phyloP scores from a whole-genome alignment of 2,113 vertebrate species.

The Condylura cristata region DNA sequence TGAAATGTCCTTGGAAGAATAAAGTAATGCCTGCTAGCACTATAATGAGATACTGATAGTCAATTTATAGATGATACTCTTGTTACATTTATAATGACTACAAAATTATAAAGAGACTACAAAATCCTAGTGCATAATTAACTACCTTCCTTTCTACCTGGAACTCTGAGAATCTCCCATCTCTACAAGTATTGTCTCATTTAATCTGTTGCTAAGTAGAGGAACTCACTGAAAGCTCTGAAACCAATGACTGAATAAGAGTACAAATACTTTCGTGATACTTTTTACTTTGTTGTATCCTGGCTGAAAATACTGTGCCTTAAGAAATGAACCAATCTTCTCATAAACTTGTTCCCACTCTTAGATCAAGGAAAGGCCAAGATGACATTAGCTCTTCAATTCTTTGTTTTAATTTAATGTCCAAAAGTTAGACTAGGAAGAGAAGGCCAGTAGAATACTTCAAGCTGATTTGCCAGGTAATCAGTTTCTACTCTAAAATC shows the following conservation, averaged over 20 bases:
- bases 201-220: neutral
- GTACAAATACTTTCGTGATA: neutral
- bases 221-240: neutral
- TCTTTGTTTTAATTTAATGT: conserved; percentile 31
- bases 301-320: neutral
- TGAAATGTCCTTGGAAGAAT: neutral
- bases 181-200: neutral
- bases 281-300: conserved; percentile 2
- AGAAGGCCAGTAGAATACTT: neutral
- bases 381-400: neutral
- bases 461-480: neutral
- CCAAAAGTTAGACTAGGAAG: conserved; percentile 8
- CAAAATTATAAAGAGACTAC: too few relatives aligned
- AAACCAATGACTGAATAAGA: neutral
- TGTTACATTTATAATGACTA: too few relatives aligned
- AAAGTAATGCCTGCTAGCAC: neutral
- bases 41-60: neutral
- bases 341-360: neutral
- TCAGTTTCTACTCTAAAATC: neutral
- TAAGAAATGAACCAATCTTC: conserved; percentile 15
- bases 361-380: neutral
- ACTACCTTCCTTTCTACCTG: neutral
- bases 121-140: neutral
- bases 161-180: neutral
- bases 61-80: neutral